Conservation (phyloP, 2,797 vertebrate species). For the Acipenser transmontanus region DNA sequence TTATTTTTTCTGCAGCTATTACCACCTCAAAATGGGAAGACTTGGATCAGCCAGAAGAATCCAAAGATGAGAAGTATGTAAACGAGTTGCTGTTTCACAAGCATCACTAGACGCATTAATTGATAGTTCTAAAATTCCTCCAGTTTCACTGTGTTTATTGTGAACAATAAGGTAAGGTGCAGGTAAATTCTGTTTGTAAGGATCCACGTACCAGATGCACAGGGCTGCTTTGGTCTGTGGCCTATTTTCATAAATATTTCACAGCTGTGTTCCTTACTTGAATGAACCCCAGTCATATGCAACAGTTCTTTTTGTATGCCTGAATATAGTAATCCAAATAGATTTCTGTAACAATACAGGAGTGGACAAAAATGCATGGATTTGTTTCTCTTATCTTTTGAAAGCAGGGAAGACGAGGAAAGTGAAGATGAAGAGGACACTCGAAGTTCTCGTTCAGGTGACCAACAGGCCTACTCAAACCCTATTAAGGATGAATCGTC, state of each 20-base stretch:
- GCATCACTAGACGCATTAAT: not conserved
- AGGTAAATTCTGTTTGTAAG: no score
- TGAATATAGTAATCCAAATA: not conserved
- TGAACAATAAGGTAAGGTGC: no score
- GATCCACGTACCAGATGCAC: no score
- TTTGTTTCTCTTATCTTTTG: no score
- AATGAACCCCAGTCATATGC: no score
- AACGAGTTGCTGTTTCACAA: not conserved
- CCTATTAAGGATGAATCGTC: slow-evolving; percentile 78
- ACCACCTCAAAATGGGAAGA: slow-evolving; percentile 96
- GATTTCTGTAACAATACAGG: not conserved
- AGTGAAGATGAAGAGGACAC: slow-evolving; percentile 78
- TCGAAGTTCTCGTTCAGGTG: slow-evolving; percentile 77
- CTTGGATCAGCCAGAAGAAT: slow-evolving; percentile 88
- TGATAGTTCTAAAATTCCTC: no score
- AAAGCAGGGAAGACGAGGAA: slow-evolving; percentile 70
- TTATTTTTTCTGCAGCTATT: slow-evolving; percentile 63
- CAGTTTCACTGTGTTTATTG: no score
- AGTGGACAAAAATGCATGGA: not conserved
- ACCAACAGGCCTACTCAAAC: slow-evolving; percentile 79
- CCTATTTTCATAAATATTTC: no score
- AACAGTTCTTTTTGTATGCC: no score
- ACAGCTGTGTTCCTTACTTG: no score
- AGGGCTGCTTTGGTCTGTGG: no score
- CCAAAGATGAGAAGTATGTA: slow-evolving; percentile 70